Evolutionary conservation across 1,140 invertebrate species (phyloP), one percentile per base, ranked within the genome.

Genomic region (Hirudo medicinalis): DNA sequence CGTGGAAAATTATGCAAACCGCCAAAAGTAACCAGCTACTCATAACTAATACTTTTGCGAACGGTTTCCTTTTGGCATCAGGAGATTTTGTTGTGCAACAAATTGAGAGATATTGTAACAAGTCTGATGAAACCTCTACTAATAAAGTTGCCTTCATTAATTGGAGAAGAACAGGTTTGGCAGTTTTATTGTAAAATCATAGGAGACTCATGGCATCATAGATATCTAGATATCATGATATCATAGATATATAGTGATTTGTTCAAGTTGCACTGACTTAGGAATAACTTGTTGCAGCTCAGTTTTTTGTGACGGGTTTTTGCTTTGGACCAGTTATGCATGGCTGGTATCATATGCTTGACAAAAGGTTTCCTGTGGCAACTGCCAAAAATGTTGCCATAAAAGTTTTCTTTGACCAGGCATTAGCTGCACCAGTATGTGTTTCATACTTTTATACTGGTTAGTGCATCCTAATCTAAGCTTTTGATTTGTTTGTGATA

Each of bases 51-150:
- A 63, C 57, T 22, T n/a, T 63, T 5, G 57, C 20, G 3, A 63
- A 22, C 19, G 57, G 57, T 13, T 19, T 11, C 9, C 29, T 63
- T 11, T 32, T 63, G 57, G 57, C 57, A 13, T 22, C 57, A 11
- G 57, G 57, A 22, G 57, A 63, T 63, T 63, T 63, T 20, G 57
- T 63, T 9, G 57, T 63, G 3, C 57, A 63, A 32, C 57, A 63
- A 32, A 20, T 63, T 22, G 57, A 63, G 22, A 63, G 57, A 32
- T 63, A 63, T 15, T 6, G 11, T 32, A 20, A 63, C 22, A 63
- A 63, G 29, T 2, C 6, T 36, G 29, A 63, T 25, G 22, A 25
- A 63, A 63, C 9, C 1, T 11, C 13, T 22, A 13, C 8, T 25
- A 25, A 22, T 32, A 32, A 25, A 32, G 22, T 22, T 25, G 57